These are phyloP conservation scores for Chelonus insularis DNA, from an alignment of 1,140 invertebrate genomes.

Conservation along the genomic window DNA sequence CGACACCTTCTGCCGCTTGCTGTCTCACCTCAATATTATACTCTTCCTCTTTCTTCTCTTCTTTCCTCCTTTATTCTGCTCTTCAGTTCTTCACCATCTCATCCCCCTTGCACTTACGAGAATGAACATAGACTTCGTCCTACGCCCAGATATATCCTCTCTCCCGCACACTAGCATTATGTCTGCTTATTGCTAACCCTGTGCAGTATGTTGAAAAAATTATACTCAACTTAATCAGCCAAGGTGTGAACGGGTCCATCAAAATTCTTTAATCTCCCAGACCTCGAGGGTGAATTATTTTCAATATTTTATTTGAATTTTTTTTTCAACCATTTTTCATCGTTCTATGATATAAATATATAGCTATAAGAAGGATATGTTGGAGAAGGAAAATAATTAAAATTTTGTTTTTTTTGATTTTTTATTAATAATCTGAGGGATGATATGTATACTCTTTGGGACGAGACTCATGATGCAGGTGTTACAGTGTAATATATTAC, in stretches of 20 bases:
- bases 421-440: not conserved
- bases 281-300: no score
- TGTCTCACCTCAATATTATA: not conserved
- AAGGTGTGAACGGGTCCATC: conserved; percentile 52
- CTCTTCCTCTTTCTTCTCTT: conserved; percentile 13
- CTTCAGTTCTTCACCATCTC: not conserved
- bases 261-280: conserved; percentile 47
- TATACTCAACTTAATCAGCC: conserved; percentile 44
- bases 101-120: not conserved
- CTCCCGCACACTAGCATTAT: no score
- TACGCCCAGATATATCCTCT: no score
- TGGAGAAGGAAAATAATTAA: not conserved
- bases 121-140: conserved; percentile 20
- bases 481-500: conserved; percentile 34
- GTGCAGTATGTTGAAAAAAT: conserved; percentile 35
- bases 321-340: no score
- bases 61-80: not conserved
- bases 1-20: conserved; percentile 53
- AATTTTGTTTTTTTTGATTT: not conserved
- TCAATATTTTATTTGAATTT: not conserved
- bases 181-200: no score
- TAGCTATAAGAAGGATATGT: no score
- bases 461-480: conserved; percentile 11
- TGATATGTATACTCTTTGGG: not conserved
- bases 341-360: no score